Base-by-base conservation (phyloP, 2,888 invertebrate species). In the Eustalomyia histrio region DNA sequence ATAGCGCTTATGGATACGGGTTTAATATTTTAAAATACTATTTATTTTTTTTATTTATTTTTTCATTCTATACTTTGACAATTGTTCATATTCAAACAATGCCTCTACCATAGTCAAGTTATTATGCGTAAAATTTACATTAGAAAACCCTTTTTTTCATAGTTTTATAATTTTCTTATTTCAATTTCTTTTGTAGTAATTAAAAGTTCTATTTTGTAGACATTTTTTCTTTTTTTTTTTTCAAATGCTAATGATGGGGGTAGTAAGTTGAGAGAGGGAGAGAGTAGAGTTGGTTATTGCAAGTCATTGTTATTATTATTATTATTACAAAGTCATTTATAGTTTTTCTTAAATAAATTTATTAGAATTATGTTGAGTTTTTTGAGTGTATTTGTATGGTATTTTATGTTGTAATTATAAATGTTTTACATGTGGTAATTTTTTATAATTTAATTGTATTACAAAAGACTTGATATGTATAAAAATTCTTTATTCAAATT, bases 331-430 rank as follows among this genome's bases (percentile, higher is more conserved):
- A 39, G 39, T 39, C 39, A 39, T 39, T 39, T 12, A 12, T 39
- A 39, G 12, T 10, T 39, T n/a, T 39, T 39, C 39, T 39, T 39
- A 12, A 7, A 39, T 39, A 12, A 39, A 39, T 39, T 39, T 39
- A 39, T 39, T 39, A 14, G 39, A 14, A 39, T 39, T 39, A 39
- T 39, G 10, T 21, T 21, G 21, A 21, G 21, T 10, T 39, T 10
- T 39, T 12, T 39, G 8, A 3, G 10, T 12, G 39, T 39, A 39
- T 39, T 39, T 39, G 10, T 39, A 39, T 39, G 10, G 10, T 39
- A 39, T 8, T 39, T 39, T 39, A 12, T 50, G 21, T 64, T 73
- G 58, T 74, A 65, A 58, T 74, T 74, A 39, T 14, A 5, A 24
- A 43, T 72, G 53, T 63, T 72, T 18, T 52, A 68, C 24, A 68